phyloP scores from a whole-genome alignment of 2,888 invertebrate species.

The Caradrina clavipalpis region DNA sequence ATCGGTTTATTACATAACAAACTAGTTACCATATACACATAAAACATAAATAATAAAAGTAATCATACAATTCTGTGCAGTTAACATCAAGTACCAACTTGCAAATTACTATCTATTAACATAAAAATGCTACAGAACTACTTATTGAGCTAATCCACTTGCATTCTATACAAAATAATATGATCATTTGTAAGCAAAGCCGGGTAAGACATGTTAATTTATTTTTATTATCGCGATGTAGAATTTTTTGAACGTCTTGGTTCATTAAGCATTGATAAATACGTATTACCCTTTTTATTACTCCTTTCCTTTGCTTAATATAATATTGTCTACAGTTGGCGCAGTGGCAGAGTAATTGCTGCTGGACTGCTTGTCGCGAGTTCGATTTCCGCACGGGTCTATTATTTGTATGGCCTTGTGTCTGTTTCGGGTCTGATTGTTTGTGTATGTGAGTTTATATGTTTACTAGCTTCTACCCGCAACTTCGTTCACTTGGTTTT shows the following conservation, averaged over 20 bases:
- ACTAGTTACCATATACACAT: neutral
- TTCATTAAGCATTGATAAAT: neutral
- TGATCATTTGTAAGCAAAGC: conserved; percentile 36
- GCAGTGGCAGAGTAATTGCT: no score
- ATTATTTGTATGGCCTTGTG: no score
- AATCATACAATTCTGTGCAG: neutral
- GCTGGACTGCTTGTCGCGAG: no score
- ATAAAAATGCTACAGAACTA: conserved; percentile 33
- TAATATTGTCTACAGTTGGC: no score
- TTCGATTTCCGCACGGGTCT: no score
- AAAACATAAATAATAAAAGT: conserved; percentile 3
- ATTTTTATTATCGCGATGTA: conserved; percentile 5
- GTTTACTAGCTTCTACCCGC: no score
- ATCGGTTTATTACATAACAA: neutral
- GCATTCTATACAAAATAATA: conserved; percentile 29
- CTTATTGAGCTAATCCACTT: conserved; percentile 16
- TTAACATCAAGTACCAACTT: conserved; percentile 6
- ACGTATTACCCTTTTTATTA: neutral
- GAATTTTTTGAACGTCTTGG: neutral
- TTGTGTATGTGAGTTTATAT: no score
- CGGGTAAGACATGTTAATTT: conserved; percentile 9
- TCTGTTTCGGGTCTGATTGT: no score
- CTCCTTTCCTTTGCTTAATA: neutral
- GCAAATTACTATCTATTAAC: conserved; percentile 29
- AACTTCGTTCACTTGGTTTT: no score